phyloP scores from a whole-genome alignment of 2,113 vertebrate genomes.

The Psammodynastes pulverulentus region DNA sequence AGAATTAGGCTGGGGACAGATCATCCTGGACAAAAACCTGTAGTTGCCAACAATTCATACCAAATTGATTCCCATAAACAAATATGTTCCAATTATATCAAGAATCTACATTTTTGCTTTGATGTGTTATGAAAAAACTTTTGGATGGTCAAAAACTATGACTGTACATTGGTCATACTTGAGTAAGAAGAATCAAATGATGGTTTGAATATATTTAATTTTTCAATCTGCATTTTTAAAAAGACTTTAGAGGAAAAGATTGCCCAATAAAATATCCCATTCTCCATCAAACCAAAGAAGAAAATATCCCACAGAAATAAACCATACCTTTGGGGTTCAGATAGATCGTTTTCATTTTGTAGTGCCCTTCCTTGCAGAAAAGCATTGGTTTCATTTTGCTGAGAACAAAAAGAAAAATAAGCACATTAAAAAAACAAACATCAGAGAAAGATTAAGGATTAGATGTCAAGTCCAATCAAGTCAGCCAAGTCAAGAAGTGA shows the following conservation, averaged over 20 bases:
- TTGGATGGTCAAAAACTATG: background rate
- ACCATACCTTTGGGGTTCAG: slow-evolving; percentile 75
- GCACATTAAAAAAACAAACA: background rate
- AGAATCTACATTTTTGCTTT: background rate
- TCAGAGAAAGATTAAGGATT: background rate
- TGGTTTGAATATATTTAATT: background rate
- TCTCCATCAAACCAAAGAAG: background rate
- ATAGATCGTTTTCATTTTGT: slow-evolving; percentile 67
- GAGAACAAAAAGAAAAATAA: slow-evolving; percentile 48
- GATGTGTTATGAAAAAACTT: background rate
- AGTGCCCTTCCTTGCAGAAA: slow-evolving; percentile 71
- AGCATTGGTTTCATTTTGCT: slow-evolving; percentile 68
- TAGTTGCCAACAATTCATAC: background rate
- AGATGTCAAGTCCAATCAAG: background rate
- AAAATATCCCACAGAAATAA: background rate
- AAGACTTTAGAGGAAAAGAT: background rate
- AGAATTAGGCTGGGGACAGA: background rate
- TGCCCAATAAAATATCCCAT: background rate
- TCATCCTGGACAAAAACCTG: background rate
- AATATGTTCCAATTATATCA: background rate
- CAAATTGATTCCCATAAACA: background rate
- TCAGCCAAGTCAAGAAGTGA: background rate
- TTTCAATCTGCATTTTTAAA: background rate
- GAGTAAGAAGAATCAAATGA: background rate
- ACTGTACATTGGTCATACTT: background rate